Evolutionary conservation across 2,888 invertebrate genomes (phyloP).

Genomic region (Dendrolimus pini): DNA sequence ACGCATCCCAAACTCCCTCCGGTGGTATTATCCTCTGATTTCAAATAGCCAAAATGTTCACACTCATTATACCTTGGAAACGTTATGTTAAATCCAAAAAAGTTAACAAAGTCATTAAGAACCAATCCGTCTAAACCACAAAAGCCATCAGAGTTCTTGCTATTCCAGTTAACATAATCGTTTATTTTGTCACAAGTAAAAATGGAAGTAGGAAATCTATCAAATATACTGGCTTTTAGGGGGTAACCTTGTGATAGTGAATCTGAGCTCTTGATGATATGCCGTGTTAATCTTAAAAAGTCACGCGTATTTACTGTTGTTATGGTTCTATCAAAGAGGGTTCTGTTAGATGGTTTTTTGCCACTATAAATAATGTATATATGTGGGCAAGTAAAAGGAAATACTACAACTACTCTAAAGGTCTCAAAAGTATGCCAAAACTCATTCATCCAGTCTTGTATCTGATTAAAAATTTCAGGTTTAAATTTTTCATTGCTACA

Average conservation of each 20-base stretch:
- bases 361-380: conserved; percentile 25
- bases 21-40: conserved; percentile 9
- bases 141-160: conserved; percentile 20
- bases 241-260: conserved; percentile 31
- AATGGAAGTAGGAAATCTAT: conserved; percentile 40
- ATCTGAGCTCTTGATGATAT: conserved; percentile 12
- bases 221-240: conserved; percentile 30
- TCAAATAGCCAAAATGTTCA: conserved; percentile 25
- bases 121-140: conserved; percentile 44
- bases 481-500: conserved; percentile 27
- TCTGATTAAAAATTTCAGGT: conserved; percentile 10
- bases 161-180: conserved; percentile 22
- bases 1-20: conserved; percentile 36
- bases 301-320: conserved; percentile 17
- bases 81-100: conserved; percentile 30
- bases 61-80: conserved; percentile 16
- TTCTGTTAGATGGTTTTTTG: conserved; percentile 16
- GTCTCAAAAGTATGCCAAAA: conserved; percentile 33
- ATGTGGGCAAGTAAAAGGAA: conserved; percentile 34
- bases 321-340: conserved; percentile 34
- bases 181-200: conserved; percentile 24
- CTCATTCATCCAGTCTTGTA: conserved; percentile 29
- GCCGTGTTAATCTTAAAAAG: conserved; percentile 8
- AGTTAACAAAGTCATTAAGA: conserved; percentile 31
- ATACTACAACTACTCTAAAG: conserved; percentile 21